Base-by-base conservation (phyloP, 1,140 invertebrate genomes). In the Drosophila equinoxialis region DNA sequence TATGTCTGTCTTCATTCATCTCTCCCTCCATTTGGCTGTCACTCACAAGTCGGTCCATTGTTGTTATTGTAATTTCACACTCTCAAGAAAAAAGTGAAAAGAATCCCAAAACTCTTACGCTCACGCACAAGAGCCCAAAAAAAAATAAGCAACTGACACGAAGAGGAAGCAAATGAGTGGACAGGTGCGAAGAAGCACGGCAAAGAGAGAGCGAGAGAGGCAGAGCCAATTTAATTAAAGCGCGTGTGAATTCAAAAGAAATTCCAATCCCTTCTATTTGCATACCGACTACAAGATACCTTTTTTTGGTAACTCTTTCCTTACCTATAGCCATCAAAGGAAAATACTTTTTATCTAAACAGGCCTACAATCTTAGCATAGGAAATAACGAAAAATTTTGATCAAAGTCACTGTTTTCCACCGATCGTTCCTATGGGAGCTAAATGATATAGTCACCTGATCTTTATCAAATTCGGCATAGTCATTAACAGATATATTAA, bases 1-100 rank as follows among this genome's bases (percentile, higher is more conserved):
- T 55, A 14, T 30, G 60, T 26, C 17, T 51, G 45, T 51, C 45
- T 51, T 20, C 20, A 51, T 8, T 17, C 10, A 51, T 51, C 17
- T 51, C 45, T 51, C 17, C 45, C 45, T 23, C 45, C 17, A 26
- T 45, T 64, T 51, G 45, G 74, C 51, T 66, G 57, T 51, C n/a
- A 59, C 57, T 59, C 69, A 73, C 69, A 33, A 41, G 41, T 41
- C 41, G 37, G 26, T 63, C 77, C 55, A 51, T 77, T 79, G 76
- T 70, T 77, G 78, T 78, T 79, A 61, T 79, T 78, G 76, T 68
- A 64, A 48, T 67, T 79, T 79, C 76, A 78, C 76, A 79, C 76
- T 78, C 60, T 30, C 33, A 23, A 14, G 33, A 30, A 61, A 39
- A 77, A 79, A 79, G 76, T 79, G 76, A 79, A 79, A 79, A 79